These are phyloP conservation scores for Bombus terrestris DNA, from an alignment of 1,140 invertebrate genomes.

Conservation along the genomic window DNA sequence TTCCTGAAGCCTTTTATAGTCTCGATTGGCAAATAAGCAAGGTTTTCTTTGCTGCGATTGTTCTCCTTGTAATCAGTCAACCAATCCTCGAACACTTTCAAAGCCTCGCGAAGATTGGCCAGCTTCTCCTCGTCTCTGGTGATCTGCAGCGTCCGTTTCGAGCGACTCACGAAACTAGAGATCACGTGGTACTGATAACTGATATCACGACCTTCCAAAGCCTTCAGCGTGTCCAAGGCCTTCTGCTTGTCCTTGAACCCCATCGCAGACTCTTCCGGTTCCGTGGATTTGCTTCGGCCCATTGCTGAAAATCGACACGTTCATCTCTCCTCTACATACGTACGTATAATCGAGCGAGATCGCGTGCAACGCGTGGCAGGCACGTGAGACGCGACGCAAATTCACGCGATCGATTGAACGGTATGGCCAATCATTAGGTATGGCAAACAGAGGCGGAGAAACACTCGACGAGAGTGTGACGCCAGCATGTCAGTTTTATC, in stretches of 20 bases:
- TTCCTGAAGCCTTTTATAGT: constrained; percentile 70
- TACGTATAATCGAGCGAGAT: neutral
- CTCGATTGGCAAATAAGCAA: constrained; percentile 76
- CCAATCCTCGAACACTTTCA: constrained; percentile 78
- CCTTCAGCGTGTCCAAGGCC: constrained; percentile 75
- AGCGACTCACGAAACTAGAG: constrained; percentile 75
- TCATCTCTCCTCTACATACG: neutral
- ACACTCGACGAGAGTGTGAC: constrained; percentile 33
- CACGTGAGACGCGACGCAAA: neutral
- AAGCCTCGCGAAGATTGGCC: constrained; percentile 72
- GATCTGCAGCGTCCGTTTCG: constrained; percentile 78
- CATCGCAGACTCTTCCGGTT: constrained; percentile 56
- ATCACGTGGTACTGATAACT: constrained; percentile 78
- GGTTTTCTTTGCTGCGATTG: constrained; percentile 74
- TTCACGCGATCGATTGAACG: constrained; percentile 4
- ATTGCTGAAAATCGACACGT: constrained; percentile 28
- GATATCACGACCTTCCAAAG: constrained; percentile 75
- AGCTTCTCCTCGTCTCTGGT: constrained; percentile 78
- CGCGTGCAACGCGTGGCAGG: neutral
- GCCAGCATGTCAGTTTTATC: constrained; percentile 47
- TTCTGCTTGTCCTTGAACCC: constrained; percentile 81
- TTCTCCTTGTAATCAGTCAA: constrained; percentile 76
- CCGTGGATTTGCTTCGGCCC: constrained; percentile 48
- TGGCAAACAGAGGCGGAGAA: neutral
- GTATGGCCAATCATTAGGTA: constrained; percentile 12